A percentile compares a stretch with the other conserved stretches of the same genome.
phyloP scores from a whole-genome alignment of 1,140 invertebrate genomes.

The Lepidostoma basale region DNA sequence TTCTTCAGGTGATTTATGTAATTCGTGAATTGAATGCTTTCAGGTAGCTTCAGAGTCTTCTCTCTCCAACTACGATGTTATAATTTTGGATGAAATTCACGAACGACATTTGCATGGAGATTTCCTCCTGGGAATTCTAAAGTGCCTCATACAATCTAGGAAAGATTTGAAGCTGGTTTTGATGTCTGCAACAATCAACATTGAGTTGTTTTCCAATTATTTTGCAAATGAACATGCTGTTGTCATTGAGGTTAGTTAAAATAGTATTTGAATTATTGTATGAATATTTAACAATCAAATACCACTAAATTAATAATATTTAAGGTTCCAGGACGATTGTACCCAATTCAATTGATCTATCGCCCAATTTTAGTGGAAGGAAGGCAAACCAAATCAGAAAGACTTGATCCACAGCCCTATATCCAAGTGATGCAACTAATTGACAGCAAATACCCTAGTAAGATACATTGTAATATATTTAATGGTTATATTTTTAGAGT shows the following conservation, averaged over 20 bases:
- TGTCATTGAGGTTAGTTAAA: conserved; percentile 72
- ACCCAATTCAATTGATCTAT: conserved; percentile 90
- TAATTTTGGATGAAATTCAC: conserved; percentile 95
- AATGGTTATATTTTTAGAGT: too few relatives aligned
- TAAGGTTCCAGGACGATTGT: conserved; percentile 91
- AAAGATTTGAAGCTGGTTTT: conserved; percentile 89
- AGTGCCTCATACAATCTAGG: conserved; percentile 83
- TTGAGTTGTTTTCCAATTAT: conserved; percentile 89
- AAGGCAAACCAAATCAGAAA: conserved; percentile 69
- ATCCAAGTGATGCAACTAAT: conserved; percentile 91
- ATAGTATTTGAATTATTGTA: conserved; percentile 23
- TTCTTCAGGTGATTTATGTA: background rate
- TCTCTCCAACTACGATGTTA: conserved; percentile 78
- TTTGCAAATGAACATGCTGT: conserved; percentile 81
- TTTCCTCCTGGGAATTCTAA: conserved; percentile 91
- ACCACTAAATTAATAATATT: conserved; percentile 36
- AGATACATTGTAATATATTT: too few relatives aligned
- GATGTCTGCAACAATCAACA: conserved; percentile 99
- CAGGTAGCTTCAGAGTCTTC: conserved; percentile 65
- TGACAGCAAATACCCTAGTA: conserved; percentile 84
- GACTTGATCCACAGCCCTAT: conserved; percentile 90
- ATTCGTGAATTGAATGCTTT: background rate
- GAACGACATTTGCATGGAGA: conserved; percentile 96
- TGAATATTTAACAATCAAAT: background rate
- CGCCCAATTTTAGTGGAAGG: conserved; percentile 80